phyloP scores from a whole-genome alignment of 2,888 invertebrate species.

The Scaeva pyrastri region DNA sequence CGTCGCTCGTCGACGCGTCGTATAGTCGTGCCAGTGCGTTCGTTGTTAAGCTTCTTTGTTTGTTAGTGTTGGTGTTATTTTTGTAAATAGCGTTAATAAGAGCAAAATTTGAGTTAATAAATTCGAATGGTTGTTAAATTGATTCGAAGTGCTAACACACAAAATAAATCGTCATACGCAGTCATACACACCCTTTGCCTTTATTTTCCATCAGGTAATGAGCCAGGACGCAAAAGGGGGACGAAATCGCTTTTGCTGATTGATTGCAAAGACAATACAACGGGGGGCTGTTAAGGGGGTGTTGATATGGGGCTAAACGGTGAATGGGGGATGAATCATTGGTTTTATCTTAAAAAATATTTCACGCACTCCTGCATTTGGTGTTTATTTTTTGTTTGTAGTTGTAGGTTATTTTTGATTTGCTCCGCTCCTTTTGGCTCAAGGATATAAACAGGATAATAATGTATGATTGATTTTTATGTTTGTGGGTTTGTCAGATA shows the following conservation, averaged over 20 bases:
- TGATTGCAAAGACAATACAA: conserved; percentile 71
- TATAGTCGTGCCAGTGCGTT: too few species aligned
- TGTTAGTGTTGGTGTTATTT: not conserved
- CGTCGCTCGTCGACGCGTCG: too few species aligned
- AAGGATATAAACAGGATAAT: conserved; percentile 33
- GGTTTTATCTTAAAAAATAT: conserved; percentile 54
- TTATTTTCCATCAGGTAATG: conserved; percentile 50
- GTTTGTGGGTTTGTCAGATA: conserved; percentile 30
- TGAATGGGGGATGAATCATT: conserved; percentile 26
- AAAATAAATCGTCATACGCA: conserved; percentile 23
- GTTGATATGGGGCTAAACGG: not conserved
- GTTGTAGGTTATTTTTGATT: not conserved
- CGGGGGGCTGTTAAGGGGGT: not conserved
- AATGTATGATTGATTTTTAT: conserved; percentile 38
- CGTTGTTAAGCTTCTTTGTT: not conserved
- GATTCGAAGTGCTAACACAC: conserved; percentile 51
- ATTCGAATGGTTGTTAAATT: conserved; percentile 60
- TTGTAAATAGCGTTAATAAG: conserved; percentile 48
- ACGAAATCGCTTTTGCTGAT: conserved; percentile 56
- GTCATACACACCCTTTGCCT: not conserved
- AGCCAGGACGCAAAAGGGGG: conserved; percentile 24
- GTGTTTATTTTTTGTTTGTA: conserved; percentile 23
- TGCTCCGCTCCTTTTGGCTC: not conserved
- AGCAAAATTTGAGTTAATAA: conserved; percentile 70
- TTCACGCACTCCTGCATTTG: conserved; percentile 56